These are phyloP conservation scores for Porites australiensis DNA, from an alignment of 64 coral and sea anemone genomes.

Conservation along the genomic window DNA sequence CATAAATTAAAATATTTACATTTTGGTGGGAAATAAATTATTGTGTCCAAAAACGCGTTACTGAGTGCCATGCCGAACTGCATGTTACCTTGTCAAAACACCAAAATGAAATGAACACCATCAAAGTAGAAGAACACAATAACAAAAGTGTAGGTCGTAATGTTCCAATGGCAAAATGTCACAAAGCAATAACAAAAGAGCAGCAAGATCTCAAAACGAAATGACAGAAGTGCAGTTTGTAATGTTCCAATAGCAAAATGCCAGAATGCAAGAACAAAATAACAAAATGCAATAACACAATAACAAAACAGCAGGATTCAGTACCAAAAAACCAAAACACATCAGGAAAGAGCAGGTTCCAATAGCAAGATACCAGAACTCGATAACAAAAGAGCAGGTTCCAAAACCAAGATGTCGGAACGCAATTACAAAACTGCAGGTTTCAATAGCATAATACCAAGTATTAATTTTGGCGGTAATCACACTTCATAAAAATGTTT, in stretches of 20 bases:
- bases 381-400: too few relatives aligned
- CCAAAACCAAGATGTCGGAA: too few relatives aligned
- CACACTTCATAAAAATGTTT: not conserved
- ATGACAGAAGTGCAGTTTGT: not conserved
- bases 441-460: constrained; percentile 1
- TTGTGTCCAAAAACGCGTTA: not conserved
- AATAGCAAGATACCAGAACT: too few relatives aligned
- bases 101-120: not conserved
- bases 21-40: not conserved
- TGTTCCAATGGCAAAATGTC: not conserved
- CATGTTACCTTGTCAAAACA: constrained; percentile 14
- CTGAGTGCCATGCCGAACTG: not conserved
- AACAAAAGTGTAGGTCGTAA: not conserved
- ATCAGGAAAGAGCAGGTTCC: not conserved
- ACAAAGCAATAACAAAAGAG: not conserved
- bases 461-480: constrained; percentile 1
- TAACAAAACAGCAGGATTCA: too few relatives aligned
- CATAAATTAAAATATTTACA: constrained; percentile 1
- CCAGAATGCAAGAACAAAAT: not conserved
- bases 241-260: not conserved
- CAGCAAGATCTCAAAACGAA: not conserved
- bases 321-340: not conserved
- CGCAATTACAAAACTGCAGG: not conserved
- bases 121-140: not conserved
- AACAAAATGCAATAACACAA: too few relatives aligned